Evolutionary conservation across 2,113 vertebrate genomes (phyloP).

Genomic region (Corydoras maculifer): DNA sequence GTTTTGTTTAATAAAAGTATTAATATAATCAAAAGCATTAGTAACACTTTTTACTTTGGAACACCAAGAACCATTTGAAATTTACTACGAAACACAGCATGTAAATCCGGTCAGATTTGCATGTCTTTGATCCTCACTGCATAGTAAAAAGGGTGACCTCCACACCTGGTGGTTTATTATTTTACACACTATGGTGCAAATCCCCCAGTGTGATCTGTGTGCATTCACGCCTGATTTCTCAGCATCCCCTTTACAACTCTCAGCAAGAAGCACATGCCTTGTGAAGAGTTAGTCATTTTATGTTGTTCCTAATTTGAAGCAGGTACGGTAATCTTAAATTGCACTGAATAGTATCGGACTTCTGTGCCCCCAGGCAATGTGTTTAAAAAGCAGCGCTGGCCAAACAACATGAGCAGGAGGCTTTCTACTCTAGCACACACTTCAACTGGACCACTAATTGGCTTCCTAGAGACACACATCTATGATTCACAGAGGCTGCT

Average conservation of each 20-base stretch:
- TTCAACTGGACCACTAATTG: constrained; percentile 25
- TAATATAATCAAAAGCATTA: no score
- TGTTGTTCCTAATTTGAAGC: not conserved
- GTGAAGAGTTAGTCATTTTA: no score
- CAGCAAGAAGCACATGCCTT: not conserved
- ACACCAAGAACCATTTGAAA: not conserved
- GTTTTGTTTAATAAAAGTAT: no score
- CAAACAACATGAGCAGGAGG: constrained; percentile 29
- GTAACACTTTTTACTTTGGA: no score
- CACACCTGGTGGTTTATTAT: not conserved
- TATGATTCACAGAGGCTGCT: constrained; percentile 10
- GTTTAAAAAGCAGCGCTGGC: not conserved
- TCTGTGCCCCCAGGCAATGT: constrained; percentile 7
- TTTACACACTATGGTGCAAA: not conserved
- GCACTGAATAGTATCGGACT: constrained; percentile 8
- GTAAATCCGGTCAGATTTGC: not conserved
- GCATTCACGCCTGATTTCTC: not conserved
- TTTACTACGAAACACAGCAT: not conserved
- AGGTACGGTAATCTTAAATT: not conserved
- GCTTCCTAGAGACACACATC: constrained; percentile 4
- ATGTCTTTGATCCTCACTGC: constrained; percentile 13
- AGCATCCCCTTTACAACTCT: not conserved
- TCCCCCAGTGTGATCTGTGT: not conserved
- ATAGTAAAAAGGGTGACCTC: constrained; percentile 12
- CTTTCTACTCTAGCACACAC: not conserved